phyloP scores from a whole-genome alignment of 1,140 invertebrate species.

The Formica exsecta region DNA sequence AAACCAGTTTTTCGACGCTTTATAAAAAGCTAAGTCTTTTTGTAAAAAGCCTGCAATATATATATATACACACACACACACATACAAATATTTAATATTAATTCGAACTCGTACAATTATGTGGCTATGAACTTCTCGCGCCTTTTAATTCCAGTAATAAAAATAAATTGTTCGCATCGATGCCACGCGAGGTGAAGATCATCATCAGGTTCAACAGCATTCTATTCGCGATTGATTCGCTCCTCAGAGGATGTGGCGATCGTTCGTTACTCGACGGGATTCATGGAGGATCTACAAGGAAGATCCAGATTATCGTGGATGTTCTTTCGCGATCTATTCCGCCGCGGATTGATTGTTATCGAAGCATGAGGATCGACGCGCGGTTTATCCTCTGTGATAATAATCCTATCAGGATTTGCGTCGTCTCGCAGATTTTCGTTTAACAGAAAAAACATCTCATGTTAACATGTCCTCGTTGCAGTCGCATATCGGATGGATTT shows the following conservation, averaged over 20 bases:
- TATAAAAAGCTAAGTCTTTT: no score
- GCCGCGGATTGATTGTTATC: slow-evolving; percentile 21
- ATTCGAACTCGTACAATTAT: not conserved
- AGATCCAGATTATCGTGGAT: not conserved
- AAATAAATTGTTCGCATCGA: slow-evolving; percentile 43
- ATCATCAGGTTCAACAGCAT: slow-evolving; percentile 44
- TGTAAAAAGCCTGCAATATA: no score
- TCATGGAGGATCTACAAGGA: slow-evolving; percentile 15
- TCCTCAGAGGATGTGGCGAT: slow-evolving; percentile 10
- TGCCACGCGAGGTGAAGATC: slow-evolving; percentile 42
- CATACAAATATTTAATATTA: not conserved
- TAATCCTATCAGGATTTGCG: slow-evolving; percentile 11
- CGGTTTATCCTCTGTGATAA: slow-evolving; percentile 14
- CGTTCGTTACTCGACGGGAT: slow-evolving; percentile 21
- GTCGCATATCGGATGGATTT: slow-evolving; percentile 1
- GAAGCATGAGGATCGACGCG: slow-evolving; percentile 37
- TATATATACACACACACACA: no score
- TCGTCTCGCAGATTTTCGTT: slow-evolving; percentile 34
- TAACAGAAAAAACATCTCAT: slow-evolving; percentile 3
- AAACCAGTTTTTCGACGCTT: no score
- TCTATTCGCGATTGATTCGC: slow-evolving; percentile 30
- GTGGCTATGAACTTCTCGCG: slow-evolving; percentile 36
- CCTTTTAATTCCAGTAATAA: slow-evolving; percentile 53
- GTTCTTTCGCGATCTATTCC: not conserved
- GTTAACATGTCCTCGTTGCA: slow-evolving; percentile 26